phyloP scores from a whole-genome alignment of 1,140 invertebrate genomes.

The Bicyclus anynana region DNA sequence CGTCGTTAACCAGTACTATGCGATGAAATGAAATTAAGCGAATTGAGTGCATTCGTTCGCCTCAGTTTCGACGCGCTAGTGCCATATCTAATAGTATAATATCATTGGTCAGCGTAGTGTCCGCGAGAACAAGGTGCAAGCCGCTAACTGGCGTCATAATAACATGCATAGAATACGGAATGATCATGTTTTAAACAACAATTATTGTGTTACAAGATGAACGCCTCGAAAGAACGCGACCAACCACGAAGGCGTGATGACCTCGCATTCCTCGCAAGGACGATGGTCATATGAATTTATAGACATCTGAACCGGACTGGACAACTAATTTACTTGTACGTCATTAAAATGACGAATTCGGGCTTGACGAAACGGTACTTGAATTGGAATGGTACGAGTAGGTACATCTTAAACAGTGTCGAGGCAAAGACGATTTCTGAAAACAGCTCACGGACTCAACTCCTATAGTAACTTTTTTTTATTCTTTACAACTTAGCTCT shows the following conservation, averaged over 20 bases:
- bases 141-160: constrained; percentile 34
- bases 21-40: no score
- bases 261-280: constrained; percentile 77
- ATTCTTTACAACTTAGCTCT: no score
- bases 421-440: no score
- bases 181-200: constrained; percentile 48
- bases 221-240: constrained; percentile 47
- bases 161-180: constrained; percentile 58
- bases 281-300: constrained; percentile 47
- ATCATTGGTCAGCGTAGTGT: no score
- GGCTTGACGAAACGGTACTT: not conserved
- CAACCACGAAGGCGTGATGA: constrained; percentile 53
- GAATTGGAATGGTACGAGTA: not conserved
- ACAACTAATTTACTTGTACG: constrained; percentile 1
- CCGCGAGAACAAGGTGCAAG: constrained; percentile 34
- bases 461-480: no score
- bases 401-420: not conserved
- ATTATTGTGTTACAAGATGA: constrained; percentile 62
- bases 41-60: no score
- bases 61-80: no score
- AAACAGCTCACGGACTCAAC: no score
- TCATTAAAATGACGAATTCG: constrained; percentile 15
- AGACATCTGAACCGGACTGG: constrained; percentile 19
- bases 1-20: no score
- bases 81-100: no score